Evolutionary conservation across 2,113 vertebrate species (phyloP), one percentile per base, ranked within the genome.

Genomic region (Synchiropus splendidus): DNA sequence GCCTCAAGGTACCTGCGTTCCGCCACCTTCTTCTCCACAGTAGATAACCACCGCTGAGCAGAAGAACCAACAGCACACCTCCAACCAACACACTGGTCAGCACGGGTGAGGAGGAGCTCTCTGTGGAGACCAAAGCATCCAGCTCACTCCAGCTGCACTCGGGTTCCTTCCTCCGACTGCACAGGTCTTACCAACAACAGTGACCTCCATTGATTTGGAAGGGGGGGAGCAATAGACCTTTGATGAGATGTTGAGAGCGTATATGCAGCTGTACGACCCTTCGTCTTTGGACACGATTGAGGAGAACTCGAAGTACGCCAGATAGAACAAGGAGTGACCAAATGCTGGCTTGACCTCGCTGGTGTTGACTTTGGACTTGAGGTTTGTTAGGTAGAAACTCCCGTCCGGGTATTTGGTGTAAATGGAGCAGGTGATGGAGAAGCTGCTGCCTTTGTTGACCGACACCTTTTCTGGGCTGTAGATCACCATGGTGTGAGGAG

Each of bases 221-320:
- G 74, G 66, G 16, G 5, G 2, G 1, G 79, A 79, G 12, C 1
- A 5, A 67, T 70, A 78, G 36, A 18, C 1, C 3, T 1, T 0
- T 1, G 66, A 31, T 12, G 79, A 79, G 36, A 82, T 41, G 59
- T 82, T 79, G 1, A 79, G 2, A 1, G 2, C 10, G 6, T 54
- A 82, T 17, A 62, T 10, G 36, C 79, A 82, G 15, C 0, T 15
- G 10, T 82, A 82, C 0, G 41, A 52, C 40, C 77, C 79, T 51
- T 69, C 63, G 2, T 63, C 34, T 39, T 61, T 6, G 10, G 17
- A 39, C 1, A 65, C 51, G 1, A 82, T 16, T 6, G 6, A 2
- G 13, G 59, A 16, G 39, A 82, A 73, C 13, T 78, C 68, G 55
- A 82, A 82, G 42, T 30, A 36, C 6, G 72, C 61, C 52, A 74